phyloP scores from a whole-genome alignment of 2,797 vertebrate genomes.

The Aldrovandia affinis region DNA sequence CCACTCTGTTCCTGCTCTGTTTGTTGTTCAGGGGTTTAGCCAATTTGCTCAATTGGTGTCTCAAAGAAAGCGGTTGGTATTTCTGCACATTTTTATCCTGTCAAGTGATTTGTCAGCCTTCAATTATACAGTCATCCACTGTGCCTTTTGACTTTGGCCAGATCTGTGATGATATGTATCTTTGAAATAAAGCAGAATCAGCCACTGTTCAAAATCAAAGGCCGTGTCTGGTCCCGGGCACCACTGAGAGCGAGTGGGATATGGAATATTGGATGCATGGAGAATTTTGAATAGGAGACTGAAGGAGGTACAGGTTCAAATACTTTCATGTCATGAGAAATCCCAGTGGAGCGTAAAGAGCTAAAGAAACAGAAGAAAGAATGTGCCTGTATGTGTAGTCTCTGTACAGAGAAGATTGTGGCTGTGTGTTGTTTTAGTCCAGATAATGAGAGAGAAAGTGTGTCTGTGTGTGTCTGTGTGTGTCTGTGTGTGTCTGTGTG shows the following conservation, averaged over 20 bases:
- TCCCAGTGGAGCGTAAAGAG: neutral
- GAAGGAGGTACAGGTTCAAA: neutral
- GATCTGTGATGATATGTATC: neutral
- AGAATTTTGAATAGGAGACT: neutral
- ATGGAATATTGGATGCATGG: neutral
- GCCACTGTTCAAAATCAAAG: conserved; percentile 2
- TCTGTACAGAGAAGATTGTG: neutral
- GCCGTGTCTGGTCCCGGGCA: neutral
- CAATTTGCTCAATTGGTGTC: neutral
- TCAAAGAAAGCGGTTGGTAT: neutral
- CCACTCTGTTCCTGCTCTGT: neutral
- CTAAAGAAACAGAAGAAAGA: neutral
- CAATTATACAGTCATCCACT: neutral
- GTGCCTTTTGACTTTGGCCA: too few relatives aligned
- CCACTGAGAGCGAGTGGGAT: neutral
- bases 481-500: neutral
- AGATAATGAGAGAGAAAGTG: neutral
- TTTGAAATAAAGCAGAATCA: conserved; percentile 15
- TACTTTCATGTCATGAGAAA: neutral
- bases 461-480: too few relatives aligned
- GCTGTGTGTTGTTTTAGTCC: neutral
- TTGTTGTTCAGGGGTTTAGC: neutral
- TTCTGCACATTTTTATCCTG: neutral
- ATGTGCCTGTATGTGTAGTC: neutral
- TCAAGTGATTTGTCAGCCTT: neutral